phyloP scores from a whole-genome alignment of 2,888 invertebrate species.

The Phanerotoma sp. region DNA sequence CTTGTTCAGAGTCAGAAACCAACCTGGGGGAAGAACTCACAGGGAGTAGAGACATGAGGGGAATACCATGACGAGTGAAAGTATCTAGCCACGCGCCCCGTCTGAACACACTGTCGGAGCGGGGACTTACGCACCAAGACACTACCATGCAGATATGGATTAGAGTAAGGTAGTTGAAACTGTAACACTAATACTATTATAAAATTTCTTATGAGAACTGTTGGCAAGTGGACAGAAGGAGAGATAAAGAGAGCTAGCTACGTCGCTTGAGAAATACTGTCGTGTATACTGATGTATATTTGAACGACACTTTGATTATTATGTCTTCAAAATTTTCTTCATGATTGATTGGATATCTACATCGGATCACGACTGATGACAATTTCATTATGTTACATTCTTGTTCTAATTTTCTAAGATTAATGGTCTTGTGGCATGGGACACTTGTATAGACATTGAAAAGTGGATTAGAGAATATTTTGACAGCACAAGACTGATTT shows the following conservation, averaged over 20 bases:
- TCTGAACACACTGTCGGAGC: slow-evolving; percentile 29
- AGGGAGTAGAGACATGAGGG: slow-evolving; percentile 29
- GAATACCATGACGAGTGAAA: slow-evolving; percentile 45
- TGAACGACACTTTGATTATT: not conserved
- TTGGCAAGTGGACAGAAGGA: not conserved
- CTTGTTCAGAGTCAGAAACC: slow-evolving; percentile 7
- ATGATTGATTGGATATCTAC: not conserved
- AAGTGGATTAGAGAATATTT: slow-evolving; percentile 10
- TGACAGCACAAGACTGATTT: not conserved
- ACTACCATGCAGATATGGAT: slow-evolving; percentile 30
- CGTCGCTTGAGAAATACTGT: slow-evolving; percentile 2
- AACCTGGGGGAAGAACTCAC: slow-evolving; percentile 18
- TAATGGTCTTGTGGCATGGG: not conserved
- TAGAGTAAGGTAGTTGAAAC: slow-evolving; percentile 13
- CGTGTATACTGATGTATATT: not conserved
- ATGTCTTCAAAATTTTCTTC: not conserved
- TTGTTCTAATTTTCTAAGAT: not conserved
- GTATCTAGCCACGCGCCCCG: slow-evolving; percentile 50
- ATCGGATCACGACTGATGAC: not conserved
- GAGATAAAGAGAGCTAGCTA: too few species aligned
- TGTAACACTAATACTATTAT: slow-evolving; percentile 10
- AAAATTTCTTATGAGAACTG: too few species aligned
- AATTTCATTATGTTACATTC: not conserved
- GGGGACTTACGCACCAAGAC: slow-evolving; percentile 29
- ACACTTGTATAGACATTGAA: slow-evolving; percentile 2